Conservation (phyloP, 2,113 vertebrate species). For the Arothron firmamentum region DNA sequence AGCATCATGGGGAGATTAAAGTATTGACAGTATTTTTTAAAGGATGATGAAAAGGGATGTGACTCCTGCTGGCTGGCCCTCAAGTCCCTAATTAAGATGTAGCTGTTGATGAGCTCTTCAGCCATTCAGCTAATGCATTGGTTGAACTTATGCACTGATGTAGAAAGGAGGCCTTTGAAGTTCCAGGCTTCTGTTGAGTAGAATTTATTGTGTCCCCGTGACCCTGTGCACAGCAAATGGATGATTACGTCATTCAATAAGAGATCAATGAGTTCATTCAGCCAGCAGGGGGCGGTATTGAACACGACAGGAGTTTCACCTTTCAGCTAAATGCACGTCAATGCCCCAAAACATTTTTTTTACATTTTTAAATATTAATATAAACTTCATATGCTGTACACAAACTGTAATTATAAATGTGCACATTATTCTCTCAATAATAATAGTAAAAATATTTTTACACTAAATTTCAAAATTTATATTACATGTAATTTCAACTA, state of each 20-base stretch:
- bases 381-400: too few species aligned
- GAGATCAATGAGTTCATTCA: conserved; percentile 3
- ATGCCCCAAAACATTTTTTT: too few species aligned
- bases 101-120: conserved; percentile 46
- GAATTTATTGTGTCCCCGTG: conserved; percentile 29
- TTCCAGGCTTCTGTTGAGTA: conserved; percentile 27
- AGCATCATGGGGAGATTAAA: conserved; percentile 52
- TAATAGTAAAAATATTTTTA: too few species aligned
- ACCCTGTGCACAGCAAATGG: conserved; percentile 18
- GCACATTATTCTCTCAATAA: too few species aligned
- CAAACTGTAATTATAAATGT: too few species aligned
- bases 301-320: too few species aligned
- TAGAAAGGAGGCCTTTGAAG: conserved; percentile 51
- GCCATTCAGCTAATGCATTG: conserved; percentile 45
- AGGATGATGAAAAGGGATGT: conserved; percentile 60
- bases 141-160: conserved; percentile 42
- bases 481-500: too few species aligned
- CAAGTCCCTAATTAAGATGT: conserved; percentile 70
- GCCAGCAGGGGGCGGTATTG: conserved; percentile 54
- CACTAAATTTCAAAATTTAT: too few species aligned
- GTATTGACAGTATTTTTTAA: conserved; percentile 65
- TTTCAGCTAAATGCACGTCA: too few species aligned
- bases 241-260: conserved; percentile 37
- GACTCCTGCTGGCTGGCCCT: conserved; percentile 43
- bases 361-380: too few species aligned